Conservation (phyloP, 2,888 invertebrate genomes). For the Frankliniella intonsa region DNA sequence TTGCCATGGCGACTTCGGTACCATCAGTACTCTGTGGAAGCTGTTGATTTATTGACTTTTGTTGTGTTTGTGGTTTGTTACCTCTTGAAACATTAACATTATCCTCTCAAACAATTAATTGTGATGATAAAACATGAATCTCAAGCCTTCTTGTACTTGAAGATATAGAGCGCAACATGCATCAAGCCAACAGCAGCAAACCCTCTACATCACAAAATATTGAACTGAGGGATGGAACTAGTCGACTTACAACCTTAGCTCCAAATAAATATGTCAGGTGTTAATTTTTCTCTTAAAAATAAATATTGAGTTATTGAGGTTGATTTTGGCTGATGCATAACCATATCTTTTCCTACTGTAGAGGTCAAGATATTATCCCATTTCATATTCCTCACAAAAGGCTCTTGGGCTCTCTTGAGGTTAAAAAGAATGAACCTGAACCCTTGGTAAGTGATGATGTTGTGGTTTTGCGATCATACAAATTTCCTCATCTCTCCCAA, state of each 20-base stretch:
- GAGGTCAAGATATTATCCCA: slow-evolving; percentile 46
- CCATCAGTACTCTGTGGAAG: too few relatives aligned
- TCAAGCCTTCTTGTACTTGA: too few relatives aligned
- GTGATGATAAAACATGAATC: too few relatives aligned
- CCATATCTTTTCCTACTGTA: slow-evolving; percentile 37
- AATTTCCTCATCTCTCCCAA: not conserved
- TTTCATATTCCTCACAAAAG: slow-evolving; percentile 60
- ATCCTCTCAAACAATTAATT: too few relatives aligned
- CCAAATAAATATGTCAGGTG: slow-evolving; percentile 14
- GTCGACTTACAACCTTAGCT: not conserved
- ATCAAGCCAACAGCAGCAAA: not conserved
- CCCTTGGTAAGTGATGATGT: slow-evolving; percentile 52
- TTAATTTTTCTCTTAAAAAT: not conserved
- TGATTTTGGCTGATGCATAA: not conserved
- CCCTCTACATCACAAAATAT: not conserved
- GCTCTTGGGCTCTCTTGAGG: slow-evolving; percentile 58
- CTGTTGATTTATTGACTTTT: too few relatives aligned
- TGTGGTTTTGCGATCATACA: too few relatives aligned
- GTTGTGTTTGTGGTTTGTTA: too few relatives aligned
- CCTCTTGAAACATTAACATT: too few relatives aligned
- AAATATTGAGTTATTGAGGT: not conserved
- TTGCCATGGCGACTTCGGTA: too few relatives aligned
- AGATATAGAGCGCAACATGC: too few relatives aligned
- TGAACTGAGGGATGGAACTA: not conserved
- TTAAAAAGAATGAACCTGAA: slow-evolving; percentile 53